Percentiles rank a stretch among this genome's conserved stretches.
Evolutionary conservation across 2,888 invertebrate species (phyloP).

Genomic region (Papilio gigon): DNA sequence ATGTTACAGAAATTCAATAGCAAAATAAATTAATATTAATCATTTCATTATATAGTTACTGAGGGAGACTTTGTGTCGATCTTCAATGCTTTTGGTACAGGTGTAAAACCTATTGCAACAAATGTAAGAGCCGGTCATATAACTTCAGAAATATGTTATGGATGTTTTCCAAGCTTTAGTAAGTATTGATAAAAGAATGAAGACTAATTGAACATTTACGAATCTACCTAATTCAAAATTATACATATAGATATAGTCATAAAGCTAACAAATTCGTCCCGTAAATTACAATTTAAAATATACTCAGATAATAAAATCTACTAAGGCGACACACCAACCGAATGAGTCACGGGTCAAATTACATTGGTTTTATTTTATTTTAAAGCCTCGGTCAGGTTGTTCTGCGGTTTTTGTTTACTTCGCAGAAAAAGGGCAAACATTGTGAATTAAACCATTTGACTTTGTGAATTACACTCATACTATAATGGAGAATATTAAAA

Average conservation of each 20-base stretch:
- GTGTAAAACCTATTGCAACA: no score
- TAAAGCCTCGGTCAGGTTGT: constrained; percentile 10
- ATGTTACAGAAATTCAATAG: background rate
- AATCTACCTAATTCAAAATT: background rate
- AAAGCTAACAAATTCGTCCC: background rate
- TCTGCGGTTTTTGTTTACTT: constrained; percentile 34
- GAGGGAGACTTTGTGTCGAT: background rate
- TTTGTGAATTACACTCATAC: constrained; percentile 17
- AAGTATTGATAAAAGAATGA: background rate
- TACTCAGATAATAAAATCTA: constrained; percentile 28
- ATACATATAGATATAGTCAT: background rate
- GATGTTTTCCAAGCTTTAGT: background rate
- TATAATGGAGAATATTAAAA: constrained; percentile 18
- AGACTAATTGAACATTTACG: background rate
- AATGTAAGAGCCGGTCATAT: no score
- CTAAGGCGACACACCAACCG: constrained; percentile 25
- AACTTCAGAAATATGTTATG: no score
- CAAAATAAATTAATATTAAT: background rate
- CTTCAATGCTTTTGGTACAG: background rate
- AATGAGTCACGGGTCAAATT: constrained; percentile 30
- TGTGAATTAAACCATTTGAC: constrained; percentile 29
- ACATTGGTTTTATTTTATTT: constrained; percentile 33
- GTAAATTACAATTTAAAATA: constrained; percentile 15
- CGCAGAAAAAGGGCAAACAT: constrained; percentile 29
- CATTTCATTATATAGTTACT: no score